Base-by-base conservation (phyloP, 2,888 invertebrate species). In the Trissoscelio sp. region DNA sequence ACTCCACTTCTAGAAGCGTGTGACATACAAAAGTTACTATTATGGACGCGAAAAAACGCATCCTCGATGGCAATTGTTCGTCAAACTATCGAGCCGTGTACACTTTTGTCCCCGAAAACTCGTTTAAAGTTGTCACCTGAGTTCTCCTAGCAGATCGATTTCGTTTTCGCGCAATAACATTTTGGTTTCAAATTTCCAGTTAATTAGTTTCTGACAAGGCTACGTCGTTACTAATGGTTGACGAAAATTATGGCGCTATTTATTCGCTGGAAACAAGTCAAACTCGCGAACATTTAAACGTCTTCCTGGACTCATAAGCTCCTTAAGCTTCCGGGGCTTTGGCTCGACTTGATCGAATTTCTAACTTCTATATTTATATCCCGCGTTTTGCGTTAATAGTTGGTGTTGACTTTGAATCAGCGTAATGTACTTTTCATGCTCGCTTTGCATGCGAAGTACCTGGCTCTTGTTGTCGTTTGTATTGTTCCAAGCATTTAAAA, bases 1-100 rank as follows among this genome's bases (percentile, higher is more conserved):
- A 67, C 79, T 73, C 53, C 55, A 73, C 79, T 77, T 55, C 22
- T 64, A 37, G 24, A 42, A 67, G 24, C 51, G 20, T 67, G 31
- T 34, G 79, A 66, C 72, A 72, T 6, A 79, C 24, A 72, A 72
- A 72, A 72, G 72, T 66, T 57, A 53, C 66, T 79, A 66, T 72
- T 55, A 5, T 22, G 24, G 12, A 53, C 42, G 53, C 16, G 28
- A 57, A 78, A 64, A 57, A 60, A 77, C 66, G 66, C 66, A 66
- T 28, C 51, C 58, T 57, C 18, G 24, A 28, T 14, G 11, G 7
- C 66, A 57, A 7, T 60, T 60, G 67, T 39, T 42, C 60, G 67
- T 51, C 31, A 51, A 44, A 44, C 75, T 44, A 69, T 77, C 57
- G 64, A 28, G 51, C 5, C 53, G 20, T 12, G 55, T 34, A 67